A percentile compares a stretch with the other conserved stretches of the same genome.
Conservation (phyloP, 2,797 vertebrate genomes). For the Acipenser oxyrinchus region DNA sequence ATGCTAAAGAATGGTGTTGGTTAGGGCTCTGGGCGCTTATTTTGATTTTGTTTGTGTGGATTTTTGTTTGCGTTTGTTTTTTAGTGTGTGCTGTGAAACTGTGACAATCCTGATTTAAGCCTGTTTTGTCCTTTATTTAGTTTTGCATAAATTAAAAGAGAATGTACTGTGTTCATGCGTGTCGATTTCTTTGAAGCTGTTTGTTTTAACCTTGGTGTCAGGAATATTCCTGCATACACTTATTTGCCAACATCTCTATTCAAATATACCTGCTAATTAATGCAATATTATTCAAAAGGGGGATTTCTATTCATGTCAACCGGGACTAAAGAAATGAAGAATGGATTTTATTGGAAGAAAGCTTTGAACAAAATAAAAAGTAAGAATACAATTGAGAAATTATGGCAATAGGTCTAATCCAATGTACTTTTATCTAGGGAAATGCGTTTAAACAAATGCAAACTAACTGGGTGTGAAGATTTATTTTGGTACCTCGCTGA, state of each 20-base stretch:
- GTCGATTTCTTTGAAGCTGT: constrained; percentile 22
- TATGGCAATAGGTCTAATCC: too few species aligned
- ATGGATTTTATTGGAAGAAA: neutral
- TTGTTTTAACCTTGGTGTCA: neutral
- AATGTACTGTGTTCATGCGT: constrained; percentile 38
- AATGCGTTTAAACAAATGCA: too few species aligned
- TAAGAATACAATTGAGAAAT: too few species aligned
- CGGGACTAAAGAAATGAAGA: neutral
- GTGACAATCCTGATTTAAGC: constrained; percentile 76
- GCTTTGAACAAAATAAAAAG: too few species aligned
- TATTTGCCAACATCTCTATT: neutral
- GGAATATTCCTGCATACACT: neutral
- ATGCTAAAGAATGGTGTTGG: constrained; percentile 57
- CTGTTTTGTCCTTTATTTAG: constrained; percentile 52
- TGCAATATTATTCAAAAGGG: neutral
- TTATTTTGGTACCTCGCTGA: too few species aligned
- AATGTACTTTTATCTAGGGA: too few species aligned
- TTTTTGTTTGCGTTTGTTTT: constrained; percentile 48
- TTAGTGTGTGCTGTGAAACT: constrained; percentile 69
- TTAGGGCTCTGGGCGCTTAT: constrained; percentile 56
- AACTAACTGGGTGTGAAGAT: too few species aligned
- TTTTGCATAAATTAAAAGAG: constrained; percentile 69
- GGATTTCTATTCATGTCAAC: neutral
- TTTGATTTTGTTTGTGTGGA: constrained; percentile 46
- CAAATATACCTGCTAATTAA: constrained; percentile 2